phyloP scores from a whole-genome alignment of 1,140 invertebrate genomes.

The Drosophila ananassae region DNA sequence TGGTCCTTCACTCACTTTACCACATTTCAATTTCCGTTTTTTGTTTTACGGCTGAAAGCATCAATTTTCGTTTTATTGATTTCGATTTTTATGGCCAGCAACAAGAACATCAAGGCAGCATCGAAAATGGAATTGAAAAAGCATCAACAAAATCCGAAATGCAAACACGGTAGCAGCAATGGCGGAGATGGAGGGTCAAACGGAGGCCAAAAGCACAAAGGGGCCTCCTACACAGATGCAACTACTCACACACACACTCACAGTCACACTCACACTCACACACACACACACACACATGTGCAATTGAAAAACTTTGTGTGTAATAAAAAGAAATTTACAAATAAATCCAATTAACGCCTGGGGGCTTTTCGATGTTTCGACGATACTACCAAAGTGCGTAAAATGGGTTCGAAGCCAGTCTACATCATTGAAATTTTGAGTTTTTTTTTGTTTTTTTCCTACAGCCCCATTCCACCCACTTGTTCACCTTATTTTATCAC shows the following conservation, averaged over 20 bases:
- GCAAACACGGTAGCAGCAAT: conserved; percentile 48
- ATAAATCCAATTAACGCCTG: conserved; percentile 57
- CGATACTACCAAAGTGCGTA: conserved; percentile 16
- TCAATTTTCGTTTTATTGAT: conserved; percentile 79
- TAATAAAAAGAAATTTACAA: conserved; percentile 55
- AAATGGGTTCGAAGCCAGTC: background rate
- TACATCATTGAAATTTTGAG: conserved; percentile 16
- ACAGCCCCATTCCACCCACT: conserved; percentile 1
- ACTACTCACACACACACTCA: conserved; percentile 4
- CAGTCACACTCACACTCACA: background rate
- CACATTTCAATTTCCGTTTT: conserved; percentile 78
- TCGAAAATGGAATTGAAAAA: conserved; percentile 29
- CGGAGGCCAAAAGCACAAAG: conserved; percentile 6
- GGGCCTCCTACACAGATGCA: conserved; percentile 2
- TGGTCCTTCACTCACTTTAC: conserved; percentile 52
- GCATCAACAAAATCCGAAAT: conserved; percentile 39
- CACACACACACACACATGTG: background rate
- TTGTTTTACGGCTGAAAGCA: conserved; percentile 74
- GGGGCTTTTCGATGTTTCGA: conserved; percentile 1
- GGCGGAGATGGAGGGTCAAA: background rate
- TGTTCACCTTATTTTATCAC: conserved; percentile 20
- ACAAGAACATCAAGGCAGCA: conserved; percentile 26
- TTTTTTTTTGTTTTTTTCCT: background rate
- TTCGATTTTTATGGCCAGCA: conserved; percentile 74
- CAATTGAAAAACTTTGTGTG: conserved; percentile 36